Evolutionary conservation across 2,113 vertebrate species (phyloP).

Genomic region (Takifugu flavidus): DNA sequence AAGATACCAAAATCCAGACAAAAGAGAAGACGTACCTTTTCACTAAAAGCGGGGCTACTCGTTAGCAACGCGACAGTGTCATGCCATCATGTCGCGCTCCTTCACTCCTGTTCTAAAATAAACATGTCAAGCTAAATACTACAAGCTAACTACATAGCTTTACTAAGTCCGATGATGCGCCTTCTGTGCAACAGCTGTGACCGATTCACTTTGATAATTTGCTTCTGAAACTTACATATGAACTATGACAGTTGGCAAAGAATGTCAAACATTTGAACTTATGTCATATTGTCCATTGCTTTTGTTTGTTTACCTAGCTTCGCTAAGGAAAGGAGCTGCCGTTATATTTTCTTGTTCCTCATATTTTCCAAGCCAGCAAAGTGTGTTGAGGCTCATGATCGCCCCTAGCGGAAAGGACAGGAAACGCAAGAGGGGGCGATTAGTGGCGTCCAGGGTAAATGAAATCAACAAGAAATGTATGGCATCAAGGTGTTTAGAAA

Average conservation of each 20-base stretch:
- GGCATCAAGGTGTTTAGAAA: no score
- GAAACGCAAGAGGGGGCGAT: not conserved
- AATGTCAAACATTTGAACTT: not conserved
- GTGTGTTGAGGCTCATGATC: not conserved
- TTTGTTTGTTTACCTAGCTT: constrained; percentile 61
- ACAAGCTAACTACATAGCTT: constrained; percentile 25
- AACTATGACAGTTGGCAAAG: not conserved
- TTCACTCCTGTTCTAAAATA: constrained; percentile 40
- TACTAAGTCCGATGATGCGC: constrained; percentile 1
- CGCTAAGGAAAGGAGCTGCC: constrained; percentile 20
- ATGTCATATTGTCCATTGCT: constrained; percentile 15
- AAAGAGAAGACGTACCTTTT: constrained; percentile 33
- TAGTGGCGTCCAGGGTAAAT: no score
- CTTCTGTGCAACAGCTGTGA: not conserved
- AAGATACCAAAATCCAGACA: not conserved
- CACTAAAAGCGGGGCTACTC: constrained; percentile 14
- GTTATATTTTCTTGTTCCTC: constrained; percentile 35
- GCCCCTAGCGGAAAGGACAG: constrained; percentile 8
- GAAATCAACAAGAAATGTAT: no score
- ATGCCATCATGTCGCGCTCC: constrained; percentile 58
- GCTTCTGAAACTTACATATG: not conserved
- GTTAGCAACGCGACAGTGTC: constrained; percentile 24
- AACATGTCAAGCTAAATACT: constrained; percentile 60
- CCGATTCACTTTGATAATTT: not conserved
- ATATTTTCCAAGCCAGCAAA: not conserved